Conservation (phyloP, 2,888 invertebrate genomes). For the Drosophila mayaguana region DNA sequence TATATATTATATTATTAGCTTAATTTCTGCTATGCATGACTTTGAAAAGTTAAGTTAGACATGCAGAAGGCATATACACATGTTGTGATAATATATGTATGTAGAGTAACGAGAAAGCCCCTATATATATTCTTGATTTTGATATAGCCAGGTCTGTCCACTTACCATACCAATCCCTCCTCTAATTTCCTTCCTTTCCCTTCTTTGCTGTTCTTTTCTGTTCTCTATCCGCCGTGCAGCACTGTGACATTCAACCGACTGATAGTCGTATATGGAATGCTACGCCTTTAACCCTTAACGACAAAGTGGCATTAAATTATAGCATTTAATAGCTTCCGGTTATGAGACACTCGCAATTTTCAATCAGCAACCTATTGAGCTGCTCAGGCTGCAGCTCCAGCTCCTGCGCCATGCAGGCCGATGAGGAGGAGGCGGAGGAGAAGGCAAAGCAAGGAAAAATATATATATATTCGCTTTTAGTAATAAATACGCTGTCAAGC, state of each 20-base stretch:
- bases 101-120: no score
- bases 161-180: no score
- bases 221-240: background rate
- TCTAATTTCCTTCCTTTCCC: no score
- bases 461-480: conserved; percentile 74
- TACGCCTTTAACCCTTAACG: conserved; percentile 1
- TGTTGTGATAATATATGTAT: no score
- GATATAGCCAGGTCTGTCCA: no score
- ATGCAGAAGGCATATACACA: no score
- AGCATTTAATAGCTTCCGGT: conserved; percentile 71
- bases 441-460: conserved; percentile 22
- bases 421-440: no score
- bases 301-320: conserved; percentile 42
- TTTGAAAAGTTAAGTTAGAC: no score
- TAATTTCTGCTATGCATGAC: no score
- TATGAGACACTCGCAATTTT: conserved; percentile 62
- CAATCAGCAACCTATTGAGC: conserved; percentile 65
- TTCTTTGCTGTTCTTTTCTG: background rate
- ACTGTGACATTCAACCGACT: background rate
- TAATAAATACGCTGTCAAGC: conserved; percentile 82
- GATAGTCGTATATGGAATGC: conserved; percentile 2
- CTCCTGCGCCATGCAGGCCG: background rate
- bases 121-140: no score
- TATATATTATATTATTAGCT: no score
- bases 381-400: background rate